Base-by-base conservation (phyloP, 2,113 vertebrate species). In the Podilymbus podiceps region DNA sequence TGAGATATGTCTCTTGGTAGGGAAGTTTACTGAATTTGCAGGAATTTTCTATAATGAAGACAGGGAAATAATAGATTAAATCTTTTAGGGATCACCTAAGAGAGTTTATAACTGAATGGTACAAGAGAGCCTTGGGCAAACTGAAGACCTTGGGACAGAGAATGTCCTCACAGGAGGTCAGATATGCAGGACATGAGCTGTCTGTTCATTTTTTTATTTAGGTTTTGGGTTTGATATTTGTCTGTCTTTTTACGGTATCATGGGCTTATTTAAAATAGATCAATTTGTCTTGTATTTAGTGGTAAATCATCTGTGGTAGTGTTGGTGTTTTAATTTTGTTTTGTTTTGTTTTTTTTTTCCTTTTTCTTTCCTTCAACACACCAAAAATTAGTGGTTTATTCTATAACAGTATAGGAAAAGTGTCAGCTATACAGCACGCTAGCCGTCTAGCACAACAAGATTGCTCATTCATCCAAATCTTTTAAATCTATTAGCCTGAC, bases 401-500 rank as follows among this genome's bases (percentile, higher is more conserved):
- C 85, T 47, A 4, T 59, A 69, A 52, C 2, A 40, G 28, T 77
- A 90, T 15, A 55, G 44, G 58, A 77, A 88, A 93, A n/a, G 47
- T 76, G 28, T 88, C 40, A 95, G 27, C 46, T 87, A 19, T 64
- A 84, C 22, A 68, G 22, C 28, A 91, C 0, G 0, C 49, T 62
- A 67, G 17, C 42, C 58, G 33, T 71, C 55, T 94, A 95, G 93
- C 52, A 86, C 15, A 79, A 87, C 30, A 87, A 67, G 49, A 89
- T 33, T 76, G 84, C 30, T 92, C 78, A 78, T 52, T 97, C 68
- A 93, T 35, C 40, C 49, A 81, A 27, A 87, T 68, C 49, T 91
- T 90, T 93, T 79, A 91, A 88, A 82, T 84, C 28, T 91, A 72
- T 96, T 89, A 95, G 24, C 21, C 35, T 96, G 88, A 87, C 4